Base-by-base conservation (phyloP, 1,140 invertebrate species). In the Sesamia nonagrioides region DNA sequence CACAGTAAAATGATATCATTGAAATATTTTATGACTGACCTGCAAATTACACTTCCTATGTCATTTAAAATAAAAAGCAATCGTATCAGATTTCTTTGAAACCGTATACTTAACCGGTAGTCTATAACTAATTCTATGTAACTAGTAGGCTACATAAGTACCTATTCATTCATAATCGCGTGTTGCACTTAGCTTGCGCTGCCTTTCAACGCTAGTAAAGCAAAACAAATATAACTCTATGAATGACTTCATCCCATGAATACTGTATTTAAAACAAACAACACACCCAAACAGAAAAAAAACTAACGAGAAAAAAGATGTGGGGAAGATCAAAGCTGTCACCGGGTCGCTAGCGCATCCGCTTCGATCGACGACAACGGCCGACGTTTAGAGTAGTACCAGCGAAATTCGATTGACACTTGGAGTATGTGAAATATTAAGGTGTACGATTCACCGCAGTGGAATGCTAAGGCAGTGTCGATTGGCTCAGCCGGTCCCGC, bases 361-460 rank as follows among this genome's bases (percentile, higher is more conserved):
- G 56, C 37, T 35, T 35, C 13, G 63, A 63, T 66, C 61, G 37
- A 42, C 21, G 21, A 74, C 42, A 40, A 50, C 9, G 40, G 45
- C 17, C 18, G 33, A n/a, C n/a, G n/a, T 9, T n/a, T 18, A n/a
- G 35, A 18, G 50, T 37, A 35, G 7, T 54, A 37, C 21, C 40
- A 61, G 56, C 73, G n/a, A 63, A 75, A 61, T 75, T 63, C 73
- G 18, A 75, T 63, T 75, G 58, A 75, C 73, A 63, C n/a, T 75
- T 60, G 6, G 61, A 61, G 33, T 45, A 40, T 74, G 56, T 61
- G n/a, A 60, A 56, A 48, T 74, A 60, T 74, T 6, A 61, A 74
- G 58, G 27, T 60, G 56, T 66, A 79, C 73, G 79, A 80, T 80
- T 80, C 73, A 80, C 63, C 73, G 63, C 79, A 63, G 73, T 76